Base-by-base conservation (phyloP, 2,888 invertebrate species). In the Geotrupes spiniger region DNA sequence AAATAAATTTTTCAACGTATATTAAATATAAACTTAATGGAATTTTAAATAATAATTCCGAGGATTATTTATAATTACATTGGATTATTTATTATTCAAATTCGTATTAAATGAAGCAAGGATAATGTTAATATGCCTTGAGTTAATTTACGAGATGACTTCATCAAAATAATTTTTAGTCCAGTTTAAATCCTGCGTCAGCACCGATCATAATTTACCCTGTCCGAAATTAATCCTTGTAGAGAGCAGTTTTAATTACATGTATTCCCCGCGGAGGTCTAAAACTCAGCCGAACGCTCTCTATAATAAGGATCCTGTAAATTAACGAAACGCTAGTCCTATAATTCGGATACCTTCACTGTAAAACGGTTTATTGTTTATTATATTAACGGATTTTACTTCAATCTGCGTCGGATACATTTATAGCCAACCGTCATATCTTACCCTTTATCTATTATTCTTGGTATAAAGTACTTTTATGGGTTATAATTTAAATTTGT, bases 231-330 rank as follows among this genome's bases (percentile, higher is more conserved):
- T 68, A 69, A 70, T 67, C 68, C 67, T 66, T 64, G 63, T 63
- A 63, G 67, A 68, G 69, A 66, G 63, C 67, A 65, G 64, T 69
- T 69, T 69, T 70, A 70, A 70, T 69, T 70, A 70, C 68, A 63
- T 59, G 64, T 63, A 66, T 65, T 65, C 68, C 67, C 66, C 51
- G 54, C 52, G 64, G 70, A 63, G 63, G 59, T 52, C 60, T 65
- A 63, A 68, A 67, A 62, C 60, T 62, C 61, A 61, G 58, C 59
- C 49, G 58, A 62, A 62, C 57, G 49, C 49, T 38, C 52, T 46
- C 57, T 52, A 48, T 52, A 47, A 49, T 50, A 52, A 49, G 50
- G 41, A 51, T 49, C 49, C 27, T 29, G 43, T 15, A 40, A 41
- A 47, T 50, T 43, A 36, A 43, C 12, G 17, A 45, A 43, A 36